Conservation (phyloP, 2,888 invertebrate species). For the Ceraclea dissimilis region DNA sequence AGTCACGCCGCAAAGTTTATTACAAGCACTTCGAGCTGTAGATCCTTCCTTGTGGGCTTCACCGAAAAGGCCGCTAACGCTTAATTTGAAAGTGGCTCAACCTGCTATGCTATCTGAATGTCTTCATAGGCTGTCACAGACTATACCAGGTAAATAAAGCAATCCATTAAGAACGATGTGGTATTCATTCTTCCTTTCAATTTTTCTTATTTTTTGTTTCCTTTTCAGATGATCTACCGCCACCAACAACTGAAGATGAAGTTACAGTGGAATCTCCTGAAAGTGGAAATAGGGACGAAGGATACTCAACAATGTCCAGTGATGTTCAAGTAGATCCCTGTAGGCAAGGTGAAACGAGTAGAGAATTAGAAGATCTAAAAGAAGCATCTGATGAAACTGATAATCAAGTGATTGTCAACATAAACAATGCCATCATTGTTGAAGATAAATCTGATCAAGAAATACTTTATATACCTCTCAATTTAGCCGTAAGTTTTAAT, state of each 20-base stretch:
- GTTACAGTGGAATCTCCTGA: slow-evolving; percentile 68
- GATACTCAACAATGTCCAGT: slow-evolving; percentile 78
- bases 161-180: background rate
- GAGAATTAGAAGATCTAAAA: slow-evolving; percentile 63
- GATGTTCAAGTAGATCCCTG: slow-evolving; percentile 70
- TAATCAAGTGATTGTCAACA: slow-evolving; percentile 49
- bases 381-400: slow-evolving; percentile 68
- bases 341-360: slow-evolving; percentile 46
- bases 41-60: slow-evolving; percentile 63
- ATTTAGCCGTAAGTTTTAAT: slow-evolving; percentile 52
- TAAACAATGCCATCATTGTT: slow-evolving; percentile 48
- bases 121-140: slow-evolving; percentile 27
- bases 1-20: slow-evolving; percentile 54
- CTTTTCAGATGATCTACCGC: slow-evolving; percentile 36
- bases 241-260: slow-evolving; percentile 49
- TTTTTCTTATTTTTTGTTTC: background rate
- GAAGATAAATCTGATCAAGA: slow-evolving; percentile 55
- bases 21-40: slow-evolving; percentile 56
- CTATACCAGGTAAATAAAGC: slow-evolving; percentile 11
- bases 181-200: slow-evolving; percentile 5
- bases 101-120: slow-evolving; percentile 32
- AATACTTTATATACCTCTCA: slow-evolving; percentile 60
- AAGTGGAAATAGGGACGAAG: slow-evolving; percentile 72
- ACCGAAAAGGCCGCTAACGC: slow-evolving; percentile 59
- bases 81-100: slow-evolving; percentile 60